A percentile compares a stretch with the other conserved stretches of the same genome.
Conservation (phyloP, 64 coral and sea anemone species). For the Montipora sp. region DNA sequence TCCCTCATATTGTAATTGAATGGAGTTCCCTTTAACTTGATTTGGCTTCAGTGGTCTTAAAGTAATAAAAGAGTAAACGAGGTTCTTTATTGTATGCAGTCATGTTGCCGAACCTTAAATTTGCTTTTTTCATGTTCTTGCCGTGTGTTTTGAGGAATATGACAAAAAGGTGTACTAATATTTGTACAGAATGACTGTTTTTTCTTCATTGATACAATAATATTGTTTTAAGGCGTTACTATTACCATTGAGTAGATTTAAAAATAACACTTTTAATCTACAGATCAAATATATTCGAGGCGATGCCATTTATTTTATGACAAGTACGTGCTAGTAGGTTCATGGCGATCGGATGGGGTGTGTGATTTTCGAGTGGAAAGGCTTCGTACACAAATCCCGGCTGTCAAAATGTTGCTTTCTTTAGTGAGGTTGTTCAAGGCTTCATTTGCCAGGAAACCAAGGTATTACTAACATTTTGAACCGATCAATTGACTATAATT, state of each 20-base stretch:
- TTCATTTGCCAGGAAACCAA: constrained; percentile 18
- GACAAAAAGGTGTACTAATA: too few relatives aligned
- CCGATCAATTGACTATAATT: not conserved
- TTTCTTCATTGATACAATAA: too few relatives aligned
- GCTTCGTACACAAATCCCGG: constrained; percentile 2
- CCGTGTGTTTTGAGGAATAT: too few relatives aligned
- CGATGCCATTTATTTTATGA: not conserved
- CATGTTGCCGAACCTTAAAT: too few relatives aligned
- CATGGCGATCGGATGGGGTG: not conserved
- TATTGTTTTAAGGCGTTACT: too few relatives aligned
- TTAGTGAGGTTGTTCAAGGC: not conserved
- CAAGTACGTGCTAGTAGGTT: not conserved
- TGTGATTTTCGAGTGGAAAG: not conserved
- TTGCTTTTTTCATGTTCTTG: too few relatives aligned
- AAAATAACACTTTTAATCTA: not conserved
- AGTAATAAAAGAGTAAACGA: too few relatives aligned
- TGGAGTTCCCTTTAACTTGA: too few relatives aligned
- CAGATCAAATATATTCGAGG: not conserved
- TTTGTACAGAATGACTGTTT: too few relatives aligned
- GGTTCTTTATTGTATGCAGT: too few relatives aligned
- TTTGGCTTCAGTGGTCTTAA: too few relatives aligned
- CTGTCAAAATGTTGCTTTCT: constrained; percentile 6
- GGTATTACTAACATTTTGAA: not conserved
- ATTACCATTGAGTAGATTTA: not conserved
- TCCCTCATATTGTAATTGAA: too few relatives aligned